These are phyloP conservation scores for Blera fallax DNA, from an alignment of 2,888 invertebrate species.

Conservation along the genomic window DNA sequence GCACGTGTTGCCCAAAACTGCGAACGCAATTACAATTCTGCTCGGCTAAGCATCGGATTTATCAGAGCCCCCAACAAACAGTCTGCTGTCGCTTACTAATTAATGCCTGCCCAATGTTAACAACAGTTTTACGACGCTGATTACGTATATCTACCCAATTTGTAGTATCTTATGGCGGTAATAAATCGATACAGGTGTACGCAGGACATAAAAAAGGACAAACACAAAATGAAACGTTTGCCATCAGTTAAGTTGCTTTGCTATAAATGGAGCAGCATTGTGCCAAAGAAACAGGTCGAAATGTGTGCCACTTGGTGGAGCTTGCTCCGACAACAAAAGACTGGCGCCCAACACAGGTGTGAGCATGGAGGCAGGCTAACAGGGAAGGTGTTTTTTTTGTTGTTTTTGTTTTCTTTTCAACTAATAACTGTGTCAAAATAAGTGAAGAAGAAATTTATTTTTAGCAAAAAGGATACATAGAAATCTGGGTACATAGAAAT, in stretches of 20 bases:
- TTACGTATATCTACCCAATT: slow-evolving; percentile 28
- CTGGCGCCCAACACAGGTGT: neutral
- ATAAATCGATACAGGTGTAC: slow-evolving; percentile 47
- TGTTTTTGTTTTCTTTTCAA: slow-evolving; percentile 14
- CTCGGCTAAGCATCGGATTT: slow-evolving; percentile 1
- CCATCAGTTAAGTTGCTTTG: neutral
- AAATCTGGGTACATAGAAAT: neutral
- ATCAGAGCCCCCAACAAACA: neutral
- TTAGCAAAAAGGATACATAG: slow-evolving; percentile 4
- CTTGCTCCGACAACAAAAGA: neutral
- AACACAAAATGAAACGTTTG: slow-evolving; percentile 3
- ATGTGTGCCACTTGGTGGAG: neutral
- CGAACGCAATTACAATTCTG: slow-evolving; percentile 1
- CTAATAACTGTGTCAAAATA: slow-evolving; percentile 25
- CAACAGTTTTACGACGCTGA: slow-evolving; percentile 39
- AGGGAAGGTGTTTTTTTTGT: neutral
- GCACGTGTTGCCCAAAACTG: neutral
- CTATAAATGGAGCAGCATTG: neutral
- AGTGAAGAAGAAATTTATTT: slow-evolving; percentile 24
- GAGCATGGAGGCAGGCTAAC: no score
- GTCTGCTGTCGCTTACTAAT: slow-evolving; percentile 20
- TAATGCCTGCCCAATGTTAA: slow-evolving; percentile 36
- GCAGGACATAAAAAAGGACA: slow-evolving; percentile 11
- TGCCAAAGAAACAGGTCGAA: neutral
- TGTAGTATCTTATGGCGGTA: slow-evolving; percentile 14